These are phyloP conservation scores for Drosophila neotestacea DNA, from an alignment of 2,888 invertebrate genomes.

Conservation along the genomic window DNA sequence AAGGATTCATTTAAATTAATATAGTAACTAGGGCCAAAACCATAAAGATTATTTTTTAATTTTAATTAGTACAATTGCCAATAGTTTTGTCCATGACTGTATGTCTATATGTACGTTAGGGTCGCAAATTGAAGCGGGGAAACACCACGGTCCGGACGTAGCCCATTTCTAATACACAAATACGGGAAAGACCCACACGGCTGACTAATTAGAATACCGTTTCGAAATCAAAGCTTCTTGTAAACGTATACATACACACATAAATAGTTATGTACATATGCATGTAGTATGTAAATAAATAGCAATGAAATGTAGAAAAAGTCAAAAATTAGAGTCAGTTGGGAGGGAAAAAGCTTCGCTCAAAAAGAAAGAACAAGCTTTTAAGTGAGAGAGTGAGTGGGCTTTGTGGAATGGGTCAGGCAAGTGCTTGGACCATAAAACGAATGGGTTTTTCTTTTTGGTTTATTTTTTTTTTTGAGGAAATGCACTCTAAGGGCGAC, in stretches of 20 bases:
- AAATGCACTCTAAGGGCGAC: conserved; percentile 70
- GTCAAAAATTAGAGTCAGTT: conserved; percentile 29
- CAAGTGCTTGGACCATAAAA: conserved; percentile 22
- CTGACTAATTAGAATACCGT: conserved; percentile 65
- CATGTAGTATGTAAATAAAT: background rate
- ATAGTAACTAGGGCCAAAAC: too few species aligned
- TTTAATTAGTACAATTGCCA: too few species aligned
- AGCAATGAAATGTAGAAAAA: conserved; percentile 1
- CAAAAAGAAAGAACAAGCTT: conserved; percentile 28
- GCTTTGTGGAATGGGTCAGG: conserved; percentile 20
- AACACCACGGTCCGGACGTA: conserved; percentile 13
- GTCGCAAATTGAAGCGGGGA: conserved; percentile 8
- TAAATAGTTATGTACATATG: background rate
- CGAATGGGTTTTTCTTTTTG: conserved; percentile 23
- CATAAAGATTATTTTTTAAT: too few species aligned
- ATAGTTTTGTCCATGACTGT: too few species aligned
- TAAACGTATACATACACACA: background rate
- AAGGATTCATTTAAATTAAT: too few species aligned
- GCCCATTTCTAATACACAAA: conserved; percentile 24
- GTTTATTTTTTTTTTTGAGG: conserved; percentile 37
- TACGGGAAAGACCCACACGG: conserved; percentile 51
- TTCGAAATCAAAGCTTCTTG: conserved; percentile 35
- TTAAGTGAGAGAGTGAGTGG: conserved; percentile 14
- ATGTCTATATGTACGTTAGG: conserved; percentile 15
- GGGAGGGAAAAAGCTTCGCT: conserved; percentile 49